Evolutionary conservation across 2,113 vertebrate species (phyloP).

Genomic region (Anthoscopus minutus): DNA sequence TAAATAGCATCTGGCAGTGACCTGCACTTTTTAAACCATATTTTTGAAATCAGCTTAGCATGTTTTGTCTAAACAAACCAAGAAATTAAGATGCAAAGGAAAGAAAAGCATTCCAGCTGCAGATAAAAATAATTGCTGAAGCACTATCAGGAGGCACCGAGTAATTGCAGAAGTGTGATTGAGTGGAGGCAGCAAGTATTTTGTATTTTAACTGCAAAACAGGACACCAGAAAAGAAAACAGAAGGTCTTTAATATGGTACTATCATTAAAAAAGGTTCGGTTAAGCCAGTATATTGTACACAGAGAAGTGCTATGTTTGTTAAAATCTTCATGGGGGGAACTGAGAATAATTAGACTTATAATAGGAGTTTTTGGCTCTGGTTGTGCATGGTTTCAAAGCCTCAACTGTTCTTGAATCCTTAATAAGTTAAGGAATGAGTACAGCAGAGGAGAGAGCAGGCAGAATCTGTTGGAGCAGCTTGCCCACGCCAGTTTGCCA

Average conservation of each 20-base stretch:
- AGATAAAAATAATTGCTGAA: conserved; percentile 57
- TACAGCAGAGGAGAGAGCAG: conserved; percentile 34
- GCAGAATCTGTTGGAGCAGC: conserved; percentile 60
- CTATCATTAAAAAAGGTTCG: conserved; percentile 17
- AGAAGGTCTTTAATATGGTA: conserved; percentile 47
- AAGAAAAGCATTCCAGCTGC: conserved; percentile 28
- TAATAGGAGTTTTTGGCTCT: conserved; percentile 51
- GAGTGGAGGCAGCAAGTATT: conserved; percentile 34
- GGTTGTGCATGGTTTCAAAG: conserved; percentile 19
- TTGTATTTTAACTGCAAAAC: conserved; percentile 28
- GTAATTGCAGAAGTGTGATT: conserved; percentile 17
- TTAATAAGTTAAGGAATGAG: conserved; percentile 65
- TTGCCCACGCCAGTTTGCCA: conserved; percentile 47
- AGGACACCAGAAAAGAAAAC: conserved; percentile 22
- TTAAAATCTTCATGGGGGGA: conserved; percentile 35
- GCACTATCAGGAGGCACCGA: neutral
- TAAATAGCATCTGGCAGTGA: conserved; percentile 27
- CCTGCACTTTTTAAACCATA: conserved; percentile 9
- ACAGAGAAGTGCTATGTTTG: conserved; percentile 55
- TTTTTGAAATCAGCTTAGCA: conserved; percentile 38
- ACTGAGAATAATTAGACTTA: conserved; percentile 53
- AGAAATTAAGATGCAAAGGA: conserved; percentile 26
- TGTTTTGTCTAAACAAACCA: conserved; percentile 46
- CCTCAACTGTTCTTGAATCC: conserved; percentile 58
- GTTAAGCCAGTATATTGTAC: conserved; percentile 36